Evolutionary conservation across 2,797 vertebrate species (phyloP).

Genomic region (Threskiornis aethiopicus): DNA sequence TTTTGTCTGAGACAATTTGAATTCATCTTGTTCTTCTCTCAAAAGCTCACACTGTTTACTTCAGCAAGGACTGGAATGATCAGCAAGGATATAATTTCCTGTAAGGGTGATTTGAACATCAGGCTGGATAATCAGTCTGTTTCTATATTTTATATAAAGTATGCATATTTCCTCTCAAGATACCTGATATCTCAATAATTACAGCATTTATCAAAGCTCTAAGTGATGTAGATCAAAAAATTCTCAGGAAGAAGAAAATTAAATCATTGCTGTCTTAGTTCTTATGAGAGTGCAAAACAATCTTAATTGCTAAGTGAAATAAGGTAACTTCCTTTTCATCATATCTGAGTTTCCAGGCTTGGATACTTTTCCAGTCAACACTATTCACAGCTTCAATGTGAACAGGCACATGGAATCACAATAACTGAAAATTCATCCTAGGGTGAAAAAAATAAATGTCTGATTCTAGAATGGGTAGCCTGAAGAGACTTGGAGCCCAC

Average conservation of each 20-base stretch:
- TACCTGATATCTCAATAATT: not conserved
- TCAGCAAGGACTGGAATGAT: not conserved
- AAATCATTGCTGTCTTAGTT: not conserved
- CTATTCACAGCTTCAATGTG: not conserved
- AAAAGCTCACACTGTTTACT: not conserved
- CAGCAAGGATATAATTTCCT: not conserved
- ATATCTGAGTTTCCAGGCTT: not conserved
- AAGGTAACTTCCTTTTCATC: not conserved
- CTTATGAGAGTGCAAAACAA: not conserved
- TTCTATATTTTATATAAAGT: not conserved
- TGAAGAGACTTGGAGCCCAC: not conserved
- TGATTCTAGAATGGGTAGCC: not conserved
- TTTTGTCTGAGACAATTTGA: not conserved
- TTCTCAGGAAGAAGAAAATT: not conserved
- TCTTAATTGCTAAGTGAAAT: not conserved
- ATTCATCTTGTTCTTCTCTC: not conserved
- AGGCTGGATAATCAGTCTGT: not conserved
- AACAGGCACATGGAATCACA: not conserved
- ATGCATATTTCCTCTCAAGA: not conserved
- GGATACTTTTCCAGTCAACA: not conserved
- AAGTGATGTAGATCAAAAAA: not conserved
- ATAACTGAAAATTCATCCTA: not conserved
- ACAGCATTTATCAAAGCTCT: not conserved
- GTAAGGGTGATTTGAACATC: not conserved
- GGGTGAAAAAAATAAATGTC: not conserved